Evolutionary conservation across 2,113 vertebrate species (phyloP).

Genomic region (Spea multiplicata): DNA sequence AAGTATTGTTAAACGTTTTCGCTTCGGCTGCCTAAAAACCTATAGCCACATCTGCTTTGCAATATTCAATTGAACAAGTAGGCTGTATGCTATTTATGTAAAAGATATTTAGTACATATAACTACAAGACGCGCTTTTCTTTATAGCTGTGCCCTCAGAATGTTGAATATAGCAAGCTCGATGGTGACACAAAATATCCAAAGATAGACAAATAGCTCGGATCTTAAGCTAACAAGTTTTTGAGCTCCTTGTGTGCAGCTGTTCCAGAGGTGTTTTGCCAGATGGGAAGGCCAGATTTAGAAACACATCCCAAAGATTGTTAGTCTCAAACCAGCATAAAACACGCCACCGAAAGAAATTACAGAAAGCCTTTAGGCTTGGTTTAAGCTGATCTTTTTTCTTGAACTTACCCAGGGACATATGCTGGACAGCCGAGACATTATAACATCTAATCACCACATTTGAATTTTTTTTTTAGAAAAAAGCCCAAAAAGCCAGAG

Average conservation of each 20-base stretch:
- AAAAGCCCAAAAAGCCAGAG: not conserved
- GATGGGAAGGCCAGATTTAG: constrained; percentile 28
- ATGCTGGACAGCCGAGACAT: constrained; percentile 1
- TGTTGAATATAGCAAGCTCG: too few species aligned
- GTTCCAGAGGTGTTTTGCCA: constrained; percentile 29
- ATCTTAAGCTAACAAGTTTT: not conserved
- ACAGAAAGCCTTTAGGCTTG: not conserved
- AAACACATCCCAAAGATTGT: constrained; percentile 26
- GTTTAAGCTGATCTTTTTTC: constrained; percentile 12
- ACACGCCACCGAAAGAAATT: constrained; percentile 1
- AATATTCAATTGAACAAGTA: too few species aligned
- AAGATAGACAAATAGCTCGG: not conserved
- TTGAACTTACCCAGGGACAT: constrained; percentile 26
- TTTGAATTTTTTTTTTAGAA: too few species aligned
- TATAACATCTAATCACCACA: not conserved
- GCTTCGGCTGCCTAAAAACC: too few species aligned
- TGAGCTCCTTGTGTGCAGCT: not conserved
- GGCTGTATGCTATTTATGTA: too few species aligned
- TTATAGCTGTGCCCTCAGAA: too few species aligned
- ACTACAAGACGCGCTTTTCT: too few species aligned
- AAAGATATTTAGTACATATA: too few species aligned
- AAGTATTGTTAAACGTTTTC: too few species aligned
- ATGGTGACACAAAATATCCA: not conserved
- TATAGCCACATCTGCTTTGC: too few species aligned
- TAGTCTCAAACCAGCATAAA: constrained; percentile 30